Conservation (phyloP, 2,888 invertebrate species). For the Acrobasis suavella region DNA sequence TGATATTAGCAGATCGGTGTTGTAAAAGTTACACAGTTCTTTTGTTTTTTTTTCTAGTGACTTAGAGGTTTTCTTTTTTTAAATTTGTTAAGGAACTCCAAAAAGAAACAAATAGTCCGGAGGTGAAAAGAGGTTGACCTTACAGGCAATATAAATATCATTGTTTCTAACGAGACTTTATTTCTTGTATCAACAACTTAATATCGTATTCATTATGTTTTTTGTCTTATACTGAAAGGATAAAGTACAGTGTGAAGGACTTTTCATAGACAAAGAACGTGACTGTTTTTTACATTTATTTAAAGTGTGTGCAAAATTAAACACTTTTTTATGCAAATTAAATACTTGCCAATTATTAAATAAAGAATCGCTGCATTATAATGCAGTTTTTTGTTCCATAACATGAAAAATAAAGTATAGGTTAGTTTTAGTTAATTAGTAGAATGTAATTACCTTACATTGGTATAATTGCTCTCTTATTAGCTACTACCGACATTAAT, state of each 20-base stretch:
- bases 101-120: slow-evolving; percentile 49
- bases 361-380: too few relatives aligned
- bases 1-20: too few relatives aligned
- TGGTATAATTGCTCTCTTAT: too few relatives aligned
- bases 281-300: background rate
- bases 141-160: slow-evolving; percentile 31
- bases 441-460: too few relatives aligned
- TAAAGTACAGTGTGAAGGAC: background rate
- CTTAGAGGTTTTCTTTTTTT: background rate
- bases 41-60: background rate
- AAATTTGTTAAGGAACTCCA: slow-evolving; percentile 23
- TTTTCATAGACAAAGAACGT: background rate
- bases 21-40: background rate
- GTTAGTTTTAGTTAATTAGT: too few relatives aligned
- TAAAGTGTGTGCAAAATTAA: too few relatives aligned
- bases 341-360: too few relatives aligned
- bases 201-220: slow-evolving; percentile 7
- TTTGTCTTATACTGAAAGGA: background rate
- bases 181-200: slow-evolving; percentile 16
- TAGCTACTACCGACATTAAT: too few relatives aligned
- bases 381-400: too few relatives aligned
- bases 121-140: slow-evolving; percentile 49
- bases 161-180: slow-evolving; percentile 24
- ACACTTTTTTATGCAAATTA: too few relatives aligned
- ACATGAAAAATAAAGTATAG: too few relatives aligned